A percentile compares a stretch with the other conserved stretches of the same genome.
These are phyloP conservation scores for Rhea pennata DNA, from an alignment of 2,113 vertebrate genomes.

Conservation along the genomic window DNA sequence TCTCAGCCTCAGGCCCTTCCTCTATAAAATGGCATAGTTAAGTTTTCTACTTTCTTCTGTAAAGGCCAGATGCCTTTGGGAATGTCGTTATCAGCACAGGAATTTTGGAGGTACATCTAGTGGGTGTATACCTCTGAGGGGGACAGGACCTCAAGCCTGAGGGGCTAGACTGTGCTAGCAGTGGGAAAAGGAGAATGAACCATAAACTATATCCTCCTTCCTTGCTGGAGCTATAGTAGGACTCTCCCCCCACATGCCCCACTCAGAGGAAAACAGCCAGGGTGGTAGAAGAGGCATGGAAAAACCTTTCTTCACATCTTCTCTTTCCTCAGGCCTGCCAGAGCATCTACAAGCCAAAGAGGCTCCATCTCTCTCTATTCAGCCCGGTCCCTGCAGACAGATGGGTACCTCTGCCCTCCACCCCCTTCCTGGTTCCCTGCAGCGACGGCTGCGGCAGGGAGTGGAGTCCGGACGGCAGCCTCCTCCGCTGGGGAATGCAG, in stretches of 20 bases:
- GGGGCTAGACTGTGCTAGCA: not conserved
- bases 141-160: not conserved
- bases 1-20: not conserved
- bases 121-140: not conserved
- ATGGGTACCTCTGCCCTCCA: not conserved
- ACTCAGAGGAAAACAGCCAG: not conserved
- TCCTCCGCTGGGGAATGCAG: conserved; percentile 68
- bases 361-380: not conserved
- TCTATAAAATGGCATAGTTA: not conserved
- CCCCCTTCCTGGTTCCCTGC: not conserved
- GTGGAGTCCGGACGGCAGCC: conserved; percentile 16
- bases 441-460: not conserved
- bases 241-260: not conserved
- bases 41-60: not conserved
- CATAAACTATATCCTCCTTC: not conserved
- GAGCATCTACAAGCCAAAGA: not conserved
- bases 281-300: not conserved
- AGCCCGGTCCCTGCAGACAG: not conserved
- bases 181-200: not conserved
- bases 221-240: not conserved
- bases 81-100: not conserved
- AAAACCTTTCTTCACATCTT: not conserved
- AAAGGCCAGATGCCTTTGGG: not conserved
- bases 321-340: not conserved
- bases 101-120: not conserved